Conservation (phyloP, 2,113 vertebrate species). For the Ptyas mucosa region DNA sequence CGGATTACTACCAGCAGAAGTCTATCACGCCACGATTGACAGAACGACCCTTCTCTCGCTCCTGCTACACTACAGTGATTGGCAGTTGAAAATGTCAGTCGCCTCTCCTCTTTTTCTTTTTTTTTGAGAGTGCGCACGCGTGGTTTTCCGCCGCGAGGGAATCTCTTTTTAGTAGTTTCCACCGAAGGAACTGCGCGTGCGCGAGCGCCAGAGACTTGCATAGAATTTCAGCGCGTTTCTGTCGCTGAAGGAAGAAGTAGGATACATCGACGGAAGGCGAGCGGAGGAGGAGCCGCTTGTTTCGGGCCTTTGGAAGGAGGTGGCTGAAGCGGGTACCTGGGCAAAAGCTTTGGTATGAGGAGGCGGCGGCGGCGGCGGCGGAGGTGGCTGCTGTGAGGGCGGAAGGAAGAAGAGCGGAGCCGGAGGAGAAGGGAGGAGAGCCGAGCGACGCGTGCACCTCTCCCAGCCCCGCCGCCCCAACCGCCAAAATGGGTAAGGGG, state of each 20-base stretch:
- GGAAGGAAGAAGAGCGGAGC: background rate
- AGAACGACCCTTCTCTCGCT: no score
- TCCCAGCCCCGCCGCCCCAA: no score
- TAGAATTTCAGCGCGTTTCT: background rate
- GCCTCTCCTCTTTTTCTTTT: background rate
- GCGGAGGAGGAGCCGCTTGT: background rate
- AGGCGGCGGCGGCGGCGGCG: slow-evolving; percentile 1
- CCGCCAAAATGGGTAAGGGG: slow-evolving; percentile 13
- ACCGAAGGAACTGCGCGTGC: background rate
- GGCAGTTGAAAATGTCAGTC: background rate
- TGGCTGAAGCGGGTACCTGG: background rate
- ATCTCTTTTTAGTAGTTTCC: background rate
- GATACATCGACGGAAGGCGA: background rate
- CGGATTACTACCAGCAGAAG: background rate
- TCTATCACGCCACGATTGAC: background rate
- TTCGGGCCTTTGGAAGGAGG: background rate
- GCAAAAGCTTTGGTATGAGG: slow-evolving; percentile 18
- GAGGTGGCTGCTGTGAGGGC: background rate
- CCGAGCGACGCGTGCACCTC: background rate
- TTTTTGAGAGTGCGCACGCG: background rate
- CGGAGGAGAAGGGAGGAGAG: background rate
- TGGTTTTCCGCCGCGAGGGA: background rate
- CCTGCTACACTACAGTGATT: background rate
- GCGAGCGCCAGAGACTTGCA: background rate
- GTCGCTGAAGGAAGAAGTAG: slow-evolving; percentile 18